Evolutionary conservation across 37 sponge, comb jelly and placozoan genomes (phyloP), one percentile per base, ranked within the genome.

Genomic region (Chondrilla cf. caribensis): DNA sequence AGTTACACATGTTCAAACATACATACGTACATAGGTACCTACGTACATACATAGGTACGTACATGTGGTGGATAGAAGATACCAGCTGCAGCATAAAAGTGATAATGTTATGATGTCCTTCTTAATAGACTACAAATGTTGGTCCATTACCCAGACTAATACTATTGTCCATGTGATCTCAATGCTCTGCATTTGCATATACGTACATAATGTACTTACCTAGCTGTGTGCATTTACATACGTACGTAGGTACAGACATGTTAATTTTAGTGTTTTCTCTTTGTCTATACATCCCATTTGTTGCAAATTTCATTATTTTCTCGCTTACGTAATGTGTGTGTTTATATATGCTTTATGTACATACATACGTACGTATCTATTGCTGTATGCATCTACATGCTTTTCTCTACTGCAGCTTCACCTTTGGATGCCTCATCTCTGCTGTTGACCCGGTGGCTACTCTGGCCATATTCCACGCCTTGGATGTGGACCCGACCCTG

Each of bases 391-490:
- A 24, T 73, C 25, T 73, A 15, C 35, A 24, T 73, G 76, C 8
- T 14, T 73, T 14, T 73, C 14, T 36, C 14, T 38, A 15, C n/a
- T 70, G 64, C 62, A 97, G 97, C 39, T 97, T 97, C 70, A 80
- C 95, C 4, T 97, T 97, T 88, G 97, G 97, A 24, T 87, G 95
- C 6, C 87, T 97, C 26, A 97, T 97, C 36, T 97, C 97, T 19
- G 97, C 97, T 14, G 97, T 97, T 39, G 97, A 97, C 58, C 97
- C 97, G 0, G 97, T 97, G 70, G 97, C 97, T 18, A 97, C 97
- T 18, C 87, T 97, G 25, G 97, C 97, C 75, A 91, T 97, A 54
- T 97, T 97, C 81, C 95, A 94, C 59, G 97, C 97, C 17, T 70
- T 97, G 58, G 90, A 97, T 54, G 95, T 97, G 32, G 84, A 87